Evolutionary conservation across 2,797 vertebrate genomes (phyloP).

Genomic region (Ceryle rudis): DNA sequence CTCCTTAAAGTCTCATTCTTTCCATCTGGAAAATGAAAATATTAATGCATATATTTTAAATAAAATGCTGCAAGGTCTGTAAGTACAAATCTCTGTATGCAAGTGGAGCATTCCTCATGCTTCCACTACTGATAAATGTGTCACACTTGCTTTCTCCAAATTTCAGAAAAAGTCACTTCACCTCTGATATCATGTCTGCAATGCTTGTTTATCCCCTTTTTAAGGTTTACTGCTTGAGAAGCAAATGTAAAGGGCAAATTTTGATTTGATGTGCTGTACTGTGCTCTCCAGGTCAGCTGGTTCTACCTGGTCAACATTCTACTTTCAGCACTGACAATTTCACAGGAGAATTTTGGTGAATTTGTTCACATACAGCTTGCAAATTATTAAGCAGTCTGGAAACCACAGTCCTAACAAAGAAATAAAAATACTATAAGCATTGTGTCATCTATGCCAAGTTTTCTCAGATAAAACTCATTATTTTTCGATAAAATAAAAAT

Average conservation of each 20-base stretch:
- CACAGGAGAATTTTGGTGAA: neutral
- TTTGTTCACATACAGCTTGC: neutral
- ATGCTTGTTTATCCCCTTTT: neutral
- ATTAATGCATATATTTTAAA: neutral
- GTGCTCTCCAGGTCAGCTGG: neutral
- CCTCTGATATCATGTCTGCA: neutral
- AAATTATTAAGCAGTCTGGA: neutral
- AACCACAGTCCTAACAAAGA: neutral
- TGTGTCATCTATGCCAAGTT: neutral
- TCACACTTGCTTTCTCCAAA: neutral
- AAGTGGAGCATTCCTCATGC: neutral
- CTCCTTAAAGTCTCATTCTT: neutral
- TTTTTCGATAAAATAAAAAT: neutral
- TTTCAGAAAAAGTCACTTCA: neutral
- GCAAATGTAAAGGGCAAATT: neutral
- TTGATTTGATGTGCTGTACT: neutral
- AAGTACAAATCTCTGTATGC: neutral
- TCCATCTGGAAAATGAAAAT: neutral
- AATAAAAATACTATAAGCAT: neutral
- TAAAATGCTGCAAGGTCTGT: neutral
- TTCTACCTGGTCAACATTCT: neutral
- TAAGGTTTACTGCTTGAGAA: neutral
- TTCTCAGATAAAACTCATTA: neutral
- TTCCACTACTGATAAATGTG: neutral
- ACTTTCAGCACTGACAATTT: neutral